phyloP scores from a whole-genome alignment of 2,888 invertebrate genomes.

The Scaptomyza reducta region DNA sequence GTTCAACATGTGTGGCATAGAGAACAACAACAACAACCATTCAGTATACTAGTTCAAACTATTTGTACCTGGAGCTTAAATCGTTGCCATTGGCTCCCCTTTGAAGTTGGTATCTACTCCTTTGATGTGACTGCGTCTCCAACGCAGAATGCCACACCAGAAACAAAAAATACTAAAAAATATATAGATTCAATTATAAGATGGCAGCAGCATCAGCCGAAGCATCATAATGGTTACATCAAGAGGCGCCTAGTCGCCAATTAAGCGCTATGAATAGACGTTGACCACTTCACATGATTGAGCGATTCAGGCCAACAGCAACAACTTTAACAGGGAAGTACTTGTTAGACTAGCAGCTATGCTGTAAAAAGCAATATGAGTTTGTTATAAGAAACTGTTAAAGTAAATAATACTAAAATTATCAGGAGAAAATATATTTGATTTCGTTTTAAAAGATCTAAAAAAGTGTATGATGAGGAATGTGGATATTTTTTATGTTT shows the following conservation, averaged over 20 bases:
- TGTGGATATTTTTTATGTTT: no score
- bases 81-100: constrained; percentile 36
- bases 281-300: constrained; percentile 78
- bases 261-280: constrained; percentile 59
- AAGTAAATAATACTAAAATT: no score
- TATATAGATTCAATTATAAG: constrained; percentile 29
- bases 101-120: constrained; percentile 49
- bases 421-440: no score
- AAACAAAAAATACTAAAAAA: background rate
- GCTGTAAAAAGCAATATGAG: background rate
- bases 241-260: constrained; percentile 71
- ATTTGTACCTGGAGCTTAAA: constrained; percentile 36
- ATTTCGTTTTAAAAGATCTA: no score
- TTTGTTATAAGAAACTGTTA: no score
- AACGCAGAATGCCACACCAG: constrained; percentile 20
- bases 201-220: constrained; percentile 22
- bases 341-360: constrained; percentile 12
- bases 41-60: constrained; percentile 13
- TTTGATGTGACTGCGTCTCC: constrained; percentile 49
- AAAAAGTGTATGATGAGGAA: no score
- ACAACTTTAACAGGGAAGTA: constrained; percentile 12
- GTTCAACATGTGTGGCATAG: constrained; percentile 54
- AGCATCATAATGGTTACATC: constrained; percentile 58
- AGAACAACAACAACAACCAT: constrained; percentile 15
- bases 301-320: constrained; percentile 71